These are phyloP conservation scores for Cephus sareptanus DNA, from an alignment of 2,888 invertebrate species.

Conservation along the genomic window DNA sequence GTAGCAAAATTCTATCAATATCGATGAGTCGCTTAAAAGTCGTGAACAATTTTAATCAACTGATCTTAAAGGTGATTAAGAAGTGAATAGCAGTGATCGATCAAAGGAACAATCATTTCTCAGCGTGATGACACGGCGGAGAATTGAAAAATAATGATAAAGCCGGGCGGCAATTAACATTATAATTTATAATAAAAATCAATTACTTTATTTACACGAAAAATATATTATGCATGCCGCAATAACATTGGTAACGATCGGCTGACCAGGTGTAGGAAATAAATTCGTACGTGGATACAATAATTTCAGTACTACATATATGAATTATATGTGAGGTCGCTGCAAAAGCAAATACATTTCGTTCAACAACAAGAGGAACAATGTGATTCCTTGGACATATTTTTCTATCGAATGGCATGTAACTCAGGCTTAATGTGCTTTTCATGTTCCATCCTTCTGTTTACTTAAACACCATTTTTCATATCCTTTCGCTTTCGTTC, in stretches of 20 bases:
- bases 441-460: neutral
- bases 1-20: neutral
- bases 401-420: conserved; percentile 30
- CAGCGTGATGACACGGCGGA: too few relatives aligned
- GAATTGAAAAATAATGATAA: neutral
- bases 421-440: conserved; percentile 44
- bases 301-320: neutral
- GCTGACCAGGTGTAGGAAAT: neutral
- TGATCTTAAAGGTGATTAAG: neutral
- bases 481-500: neutral
- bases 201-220: conserved; percentile 1
- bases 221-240: neutral
- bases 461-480: neutral
- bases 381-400: neutral
- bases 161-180: neutral
- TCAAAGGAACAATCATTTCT: neutral
- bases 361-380: neutral
- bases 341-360: neutral
- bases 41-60: neutral
- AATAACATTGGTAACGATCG: neutral
- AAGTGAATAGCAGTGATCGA: neutral
- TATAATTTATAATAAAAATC: neutral
- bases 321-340: neutral
- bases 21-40: neutral
- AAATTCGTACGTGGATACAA: neutral